Percentiles rank a stretch among this genome's conserved stretches.
Evolutionary conservation across 2,113 vertebrate genomes (phyloP).

Genomic region (Mirounga angustirostris): DNA sequence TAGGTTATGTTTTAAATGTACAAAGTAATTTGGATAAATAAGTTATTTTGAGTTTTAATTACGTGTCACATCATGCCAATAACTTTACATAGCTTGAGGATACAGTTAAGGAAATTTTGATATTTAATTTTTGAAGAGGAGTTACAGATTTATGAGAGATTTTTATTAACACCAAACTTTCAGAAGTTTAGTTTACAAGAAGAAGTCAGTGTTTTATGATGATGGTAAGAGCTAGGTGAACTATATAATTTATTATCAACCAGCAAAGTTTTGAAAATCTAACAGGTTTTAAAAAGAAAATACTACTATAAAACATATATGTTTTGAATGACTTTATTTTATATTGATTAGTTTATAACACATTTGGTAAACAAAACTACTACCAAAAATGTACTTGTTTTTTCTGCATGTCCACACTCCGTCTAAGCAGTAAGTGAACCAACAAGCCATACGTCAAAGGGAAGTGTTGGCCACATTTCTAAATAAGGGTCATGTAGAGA

Average conservation of each 20-base stretch:
- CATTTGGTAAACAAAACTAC: background rate
- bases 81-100: background rate
- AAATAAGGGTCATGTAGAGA: background rate
- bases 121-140: background rate
- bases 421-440: background rate
- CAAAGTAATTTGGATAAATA: conserved; percentile 21
- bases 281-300: background rate
- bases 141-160: background rate
- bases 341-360: background rate
- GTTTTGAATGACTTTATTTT: background rate
- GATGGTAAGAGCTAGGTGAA: background rate
- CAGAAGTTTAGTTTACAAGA: background rate
- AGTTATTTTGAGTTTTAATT: conserved; percentile 15
- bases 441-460: background rate
- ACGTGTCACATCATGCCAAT: background rate
- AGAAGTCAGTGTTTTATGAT: background rate
- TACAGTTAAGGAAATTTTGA: background rate
- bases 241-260: background rate
- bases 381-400: background rate
- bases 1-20: background rate
- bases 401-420: background rate
- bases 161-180: background rate
- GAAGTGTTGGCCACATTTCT: background rate
- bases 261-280: background rate
- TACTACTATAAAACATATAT: background rate